Evolutionary conservation across 2,797 vertebrate genomes (phyloP).

Genomic region (Numenius phaeopus): DNA sequence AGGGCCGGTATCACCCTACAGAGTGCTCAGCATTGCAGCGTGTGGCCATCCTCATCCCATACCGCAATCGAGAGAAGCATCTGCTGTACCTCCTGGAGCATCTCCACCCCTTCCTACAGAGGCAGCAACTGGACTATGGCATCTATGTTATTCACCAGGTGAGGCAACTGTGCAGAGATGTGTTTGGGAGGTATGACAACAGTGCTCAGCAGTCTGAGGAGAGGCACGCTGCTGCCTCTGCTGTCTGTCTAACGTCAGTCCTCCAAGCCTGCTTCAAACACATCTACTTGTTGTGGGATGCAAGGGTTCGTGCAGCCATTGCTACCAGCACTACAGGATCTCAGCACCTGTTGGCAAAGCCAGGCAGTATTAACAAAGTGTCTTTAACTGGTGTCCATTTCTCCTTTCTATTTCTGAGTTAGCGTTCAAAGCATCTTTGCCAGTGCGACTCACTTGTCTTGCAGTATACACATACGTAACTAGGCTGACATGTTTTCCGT

Average conservation of each 20-base stretch:
- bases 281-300: background rate
- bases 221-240: background rate
- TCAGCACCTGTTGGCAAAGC: background rate
- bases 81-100: slow-evolving; percentile 92
- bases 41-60: slow-evolving; percentile 92
- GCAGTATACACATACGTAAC: background rate
- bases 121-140: slow-evolving; percentile 93
- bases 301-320: rapidly evolving
- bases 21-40: slow-evolving; percentile 87
- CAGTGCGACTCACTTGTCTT: background rate
- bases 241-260: background rate
- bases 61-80: slow-evolving; percentile 91
- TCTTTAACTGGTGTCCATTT: background rate
- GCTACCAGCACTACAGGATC: background rate
- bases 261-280: background rate
- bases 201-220: background rate
- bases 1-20: slow-evolving; percentile 83
- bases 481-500: background rate
- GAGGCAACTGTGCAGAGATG: background rate
- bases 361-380: background rate
- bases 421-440: background rate
- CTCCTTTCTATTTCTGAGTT: background rate
- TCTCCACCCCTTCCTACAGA: slow-evolving; percentile 94
- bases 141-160: slow-evolving; percentile 98
- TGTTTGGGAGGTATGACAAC: too few species aligned